Percentiles rank a stretch among this genome's conserved stretches.
phyloP scores from a whole-genome alignment of 2,113 vertebrate species.

The Dicaeum eximium region DNA sequence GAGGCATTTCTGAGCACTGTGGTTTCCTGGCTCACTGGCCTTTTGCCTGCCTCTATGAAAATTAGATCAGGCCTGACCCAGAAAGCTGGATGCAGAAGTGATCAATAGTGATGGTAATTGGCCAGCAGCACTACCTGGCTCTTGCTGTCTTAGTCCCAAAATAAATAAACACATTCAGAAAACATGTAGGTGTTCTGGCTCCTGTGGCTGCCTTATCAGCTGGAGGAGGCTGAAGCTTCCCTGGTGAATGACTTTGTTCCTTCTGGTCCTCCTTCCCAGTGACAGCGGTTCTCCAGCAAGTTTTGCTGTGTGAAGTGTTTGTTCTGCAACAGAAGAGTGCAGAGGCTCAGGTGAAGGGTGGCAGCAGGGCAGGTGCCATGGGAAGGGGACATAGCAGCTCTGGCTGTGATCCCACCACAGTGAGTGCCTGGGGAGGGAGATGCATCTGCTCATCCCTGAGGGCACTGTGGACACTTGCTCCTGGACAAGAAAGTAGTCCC shows the following conservation, averaged over 20 bases:
- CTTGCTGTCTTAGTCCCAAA: neutral
- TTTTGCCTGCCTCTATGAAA: neutral
- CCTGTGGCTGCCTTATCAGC: neutral
- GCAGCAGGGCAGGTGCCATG: neutral
- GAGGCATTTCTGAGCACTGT: neutral
- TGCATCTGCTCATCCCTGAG: neutral
- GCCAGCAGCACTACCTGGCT: neutral
- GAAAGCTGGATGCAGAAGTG: neutral
- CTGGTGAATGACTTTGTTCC: neutral
- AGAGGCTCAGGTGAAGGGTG: rapidly evolving
- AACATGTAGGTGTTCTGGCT: neutral
- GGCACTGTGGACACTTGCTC: rapidly evolving
- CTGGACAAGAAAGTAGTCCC: neutral
- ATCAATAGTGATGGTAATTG: neutral
- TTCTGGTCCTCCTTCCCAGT: neutral
- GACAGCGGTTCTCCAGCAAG: neutral
- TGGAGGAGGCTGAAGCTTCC: neutral
- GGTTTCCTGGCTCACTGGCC: neutral
- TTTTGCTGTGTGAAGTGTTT: neutral
- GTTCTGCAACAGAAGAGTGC: neutral
- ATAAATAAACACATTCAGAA: neutral
- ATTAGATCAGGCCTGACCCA: neutral
- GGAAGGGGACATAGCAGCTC: neutral
- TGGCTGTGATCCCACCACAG: neutral
- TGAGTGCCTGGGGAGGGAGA: neutral